These are phyloP conservation scores for Cotesia vestalis DNA, from an alignment of 1,140 invertebrate genomes.

Conservation along the genomic window DNA sequence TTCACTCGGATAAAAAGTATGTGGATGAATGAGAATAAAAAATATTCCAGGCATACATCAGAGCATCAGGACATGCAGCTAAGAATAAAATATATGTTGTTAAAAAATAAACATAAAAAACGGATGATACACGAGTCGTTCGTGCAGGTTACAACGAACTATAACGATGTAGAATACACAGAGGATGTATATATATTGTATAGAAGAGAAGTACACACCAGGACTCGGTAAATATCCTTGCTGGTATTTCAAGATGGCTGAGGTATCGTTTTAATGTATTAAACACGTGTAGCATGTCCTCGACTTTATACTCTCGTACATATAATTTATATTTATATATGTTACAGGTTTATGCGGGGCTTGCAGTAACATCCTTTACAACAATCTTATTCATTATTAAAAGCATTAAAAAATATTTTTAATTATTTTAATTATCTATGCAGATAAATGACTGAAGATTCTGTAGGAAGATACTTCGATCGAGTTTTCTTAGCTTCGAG, in stretches of 20 bases:
- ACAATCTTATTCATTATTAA: constrained; percentile 1
- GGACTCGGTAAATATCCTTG: constrained; percentile 37
- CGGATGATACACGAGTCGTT: constrained; percentile 22
- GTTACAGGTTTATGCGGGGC: background rate
- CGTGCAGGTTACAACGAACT: background rate
- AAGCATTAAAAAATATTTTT: background rate
- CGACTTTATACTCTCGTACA: background rate
- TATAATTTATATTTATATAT: background rate
- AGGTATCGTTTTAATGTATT: constrained; percentile 14
- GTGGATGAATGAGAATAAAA: too few species aligned
- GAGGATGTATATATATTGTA: too few species aligned
- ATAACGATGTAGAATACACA: too few species aligned
- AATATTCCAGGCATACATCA: too few species aligned
- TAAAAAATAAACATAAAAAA: constrained; percentile 4
- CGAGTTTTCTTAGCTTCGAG: too few species aligned
- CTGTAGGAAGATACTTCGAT: too few species aligned
- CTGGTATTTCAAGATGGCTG: constrained; percentile 44
- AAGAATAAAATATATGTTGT: constrained; percentile 4
- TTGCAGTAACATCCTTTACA: background rate
- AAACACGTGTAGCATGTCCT: constrained; percentile 12
- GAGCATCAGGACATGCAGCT: background rate
- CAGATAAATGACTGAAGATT: background rate
- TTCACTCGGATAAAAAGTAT: too few species aligned
- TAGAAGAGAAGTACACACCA: background rate
- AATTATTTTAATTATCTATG: background rate